A percentile compares a stretch with the other conserved stretches of the same genome.
Conservation (phyloP, 1,140 invertebrate species). For the Drosophila lini region DNA sequence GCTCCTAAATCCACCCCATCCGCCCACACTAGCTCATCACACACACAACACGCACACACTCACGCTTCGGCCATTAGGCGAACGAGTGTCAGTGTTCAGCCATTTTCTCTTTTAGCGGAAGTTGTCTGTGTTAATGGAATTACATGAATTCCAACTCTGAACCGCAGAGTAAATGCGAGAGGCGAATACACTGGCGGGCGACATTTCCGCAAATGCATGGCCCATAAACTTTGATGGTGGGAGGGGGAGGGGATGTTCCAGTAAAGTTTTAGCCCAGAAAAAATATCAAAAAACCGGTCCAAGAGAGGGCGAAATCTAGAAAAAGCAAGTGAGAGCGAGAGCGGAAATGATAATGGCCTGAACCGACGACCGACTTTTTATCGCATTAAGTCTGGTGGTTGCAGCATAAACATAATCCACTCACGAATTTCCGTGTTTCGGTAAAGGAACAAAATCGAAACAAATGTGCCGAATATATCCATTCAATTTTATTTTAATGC, state of each 20-base stretch:
- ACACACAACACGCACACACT: constrained; percentile 20
- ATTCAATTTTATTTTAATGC: constrained; percentile 47
- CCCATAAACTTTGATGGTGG: constrained; percentile 54
- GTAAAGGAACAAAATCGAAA: constrained; percentile 27
- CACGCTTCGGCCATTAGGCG: constrained; percentile 61
- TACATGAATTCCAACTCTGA: constrained; percentile 79
- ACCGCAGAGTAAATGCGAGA: constrained; percentile 51
- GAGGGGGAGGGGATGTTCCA: neutral
- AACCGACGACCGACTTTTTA: constrained; percentile 30
- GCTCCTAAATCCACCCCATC: neutral
- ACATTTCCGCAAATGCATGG: constrained; percentile 61
- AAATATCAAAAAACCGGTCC: neutral
- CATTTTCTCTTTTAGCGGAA: constrained; percentile 71
- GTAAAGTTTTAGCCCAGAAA: constrained; percentile 43
- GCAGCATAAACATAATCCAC: constrained; percentile 50
- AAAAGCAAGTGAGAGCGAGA: neutral
- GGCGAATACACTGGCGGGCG: constrained; percentile 48
- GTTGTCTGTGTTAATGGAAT: constrained; percentile 79
- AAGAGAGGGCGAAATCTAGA: neutral
- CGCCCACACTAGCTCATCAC: neutral
- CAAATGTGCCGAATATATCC: constrained; percentile 31
- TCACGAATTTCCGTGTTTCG: constrained; percentile 29
- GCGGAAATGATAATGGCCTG: constrained; percentile 58
- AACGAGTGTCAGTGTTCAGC: constrained; percentile 56
- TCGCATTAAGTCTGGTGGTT: constrained; percentile 24